These are phyloP conservation scores for Centropyge bicolor DNA, from an alignment of 2,797 vertebrate species.

Conservation along the genomic window DNA sequence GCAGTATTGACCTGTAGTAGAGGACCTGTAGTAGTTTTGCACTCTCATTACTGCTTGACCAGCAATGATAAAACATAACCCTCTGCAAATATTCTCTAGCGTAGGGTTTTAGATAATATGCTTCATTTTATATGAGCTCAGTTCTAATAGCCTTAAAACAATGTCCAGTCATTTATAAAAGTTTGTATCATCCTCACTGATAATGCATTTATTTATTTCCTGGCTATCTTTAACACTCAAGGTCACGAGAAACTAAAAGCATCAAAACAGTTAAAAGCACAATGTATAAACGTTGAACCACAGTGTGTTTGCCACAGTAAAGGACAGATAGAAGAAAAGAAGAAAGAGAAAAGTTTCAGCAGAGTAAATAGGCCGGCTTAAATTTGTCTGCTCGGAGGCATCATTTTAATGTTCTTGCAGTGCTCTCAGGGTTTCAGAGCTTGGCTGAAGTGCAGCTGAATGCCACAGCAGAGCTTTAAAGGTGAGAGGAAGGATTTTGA, in stretches of 20 bases:
- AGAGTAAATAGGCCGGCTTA: slow-evolving; percentile 23
- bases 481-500: slow-evolving; percentile 35
- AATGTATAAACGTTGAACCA: slow-evolving; percentile 27
- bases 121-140: slow-evolving; percentile 1
- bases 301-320: background rate
- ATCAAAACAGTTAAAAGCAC: slow-evolving; percentile 38
- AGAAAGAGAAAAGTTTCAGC: slow-evolving; percentile 23
- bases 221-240: slow-evolving; percentile 36
- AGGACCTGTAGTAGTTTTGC: background rate
- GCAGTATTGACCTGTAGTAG: background rate
- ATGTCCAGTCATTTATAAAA: slow-evolving; percentile 1
- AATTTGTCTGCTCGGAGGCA: slow-evolving; percentile 25
- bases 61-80: background rate
- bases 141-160: slow-evolving; percentile 16
- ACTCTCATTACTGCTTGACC: background rate
- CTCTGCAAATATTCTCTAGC: slow-evolving; percentile 1
- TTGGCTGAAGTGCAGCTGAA: slow-evolving; percentile 18
- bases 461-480: slow-evolving; percentile 38
- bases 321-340: slow-evolving; percentile 16
- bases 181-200: slow-evolving; percentile 22
- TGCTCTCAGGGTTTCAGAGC: slow-evolving; percentile 2
- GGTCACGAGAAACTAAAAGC: slow-evolving; percentile 36
- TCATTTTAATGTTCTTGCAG: slow-evolving; percentile 46
- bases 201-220: slow-evolving; percentile 34
- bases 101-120: background rate